Evolutionary conservation across 2,888 invertebrate genomes (phyloP).

Genomic region (Euplagia quadripunctaria): DNA sequence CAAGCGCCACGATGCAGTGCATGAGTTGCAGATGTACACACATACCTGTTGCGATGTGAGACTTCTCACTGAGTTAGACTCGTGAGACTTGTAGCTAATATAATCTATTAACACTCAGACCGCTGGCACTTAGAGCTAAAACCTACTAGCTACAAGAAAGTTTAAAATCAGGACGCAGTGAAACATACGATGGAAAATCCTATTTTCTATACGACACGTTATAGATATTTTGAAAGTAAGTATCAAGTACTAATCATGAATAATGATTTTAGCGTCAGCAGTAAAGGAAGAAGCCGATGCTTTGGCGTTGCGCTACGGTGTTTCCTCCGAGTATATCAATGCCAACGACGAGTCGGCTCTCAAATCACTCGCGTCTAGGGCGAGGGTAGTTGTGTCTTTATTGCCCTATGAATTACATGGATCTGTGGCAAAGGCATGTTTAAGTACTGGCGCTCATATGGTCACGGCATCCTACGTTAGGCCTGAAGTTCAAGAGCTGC

Average conservation of each 20-base stretch:
- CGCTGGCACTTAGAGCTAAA: no score
- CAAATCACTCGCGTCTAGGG: slow-evolving; percentile 90
- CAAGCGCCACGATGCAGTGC: no score
- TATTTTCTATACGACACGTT: background rate
- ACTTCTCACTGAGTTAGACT: no score
- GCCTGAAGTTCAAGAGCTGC: slow-evolving; percentile 93
- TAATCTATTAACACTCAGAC: no score
- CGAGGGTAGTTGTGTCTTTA: slow-evolving; percentile 94
- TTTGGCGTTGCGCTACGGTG: slow-evolving; percentile 92
- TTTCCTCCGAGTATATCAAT: slow-evolving; percentile 94
- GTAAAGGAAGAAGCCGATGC: slow-evolving; percentile 96
- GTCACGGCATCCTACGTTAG: slow-evolving; percentile 98
- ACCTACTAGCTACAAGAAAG: no score
- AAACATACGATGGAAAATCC: no score
- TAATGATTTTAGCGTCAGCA: slow-evolving; percentile 89
- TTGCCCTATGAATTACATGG: slow-evolving; percentile 97
- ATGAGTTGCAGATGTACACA: no score
- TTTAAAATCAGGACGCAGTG: no score
- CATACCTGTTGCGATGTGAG: no score
- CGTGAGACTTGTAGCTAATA: no score
- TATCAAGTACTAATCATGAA: background rate
- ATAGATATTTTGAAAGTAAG: no score
- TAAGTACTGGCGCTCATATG: slow-evolving; percentile 95
- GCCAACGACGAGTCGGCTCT: slow-evolving; percentile 92
- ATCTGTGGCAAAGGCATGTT: slow-evolving; percentile 94